A percentile compares a stretch with the other conserved stretches of the same genome.
phyloP scores from a whole-genome alignment of 2,113 vertebrate genomes.

The Heterotilapia buettikoferi region DNA sequence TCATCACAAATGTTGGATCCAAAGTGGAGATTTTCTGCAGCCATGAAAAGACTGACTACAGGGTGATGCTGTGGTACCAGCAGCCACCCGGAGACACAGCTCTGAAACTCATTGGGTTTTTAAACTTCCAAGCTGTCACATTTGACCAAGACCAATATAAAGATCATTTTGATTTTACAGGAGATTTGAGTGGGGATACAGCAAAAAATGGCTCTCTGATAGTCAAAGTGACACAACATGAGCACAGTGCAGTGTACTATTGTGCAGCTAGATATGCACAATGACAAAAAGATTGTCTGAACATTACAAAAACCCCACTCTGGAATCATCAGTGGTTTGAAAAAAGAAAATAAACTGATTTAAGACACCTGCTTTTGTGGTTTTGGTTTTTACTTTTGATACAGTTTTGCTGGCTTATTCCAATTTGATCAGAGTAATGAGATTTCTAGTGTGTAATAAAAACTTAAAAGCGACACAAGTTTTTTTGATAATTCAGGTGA shows the following conservation, averaged over 20 bases:
- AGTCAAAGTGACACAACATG: background rate
- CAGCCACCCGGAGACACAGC: accelerated
- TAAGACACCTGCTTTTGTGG: background rate
- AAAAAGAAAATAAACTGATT: background rate
- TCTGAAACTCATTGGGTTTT: background rate
- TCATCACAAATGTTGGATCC: background rate
- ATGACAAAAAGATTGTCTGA: background rate
- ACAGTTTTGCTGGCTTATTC: background rate
- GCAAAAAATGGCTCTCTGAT: background rate
- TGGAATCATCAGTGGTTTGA: background rate
- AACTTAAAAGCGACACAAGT: background rate
- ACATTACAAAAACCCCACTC: background rate
- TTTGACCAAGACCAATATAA: background rate
- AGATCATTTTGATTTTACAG: background rate
- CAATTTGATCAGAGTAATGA: background rate
- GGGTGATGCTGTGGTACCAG: background rate
- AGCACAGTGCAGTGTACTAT: background rate
- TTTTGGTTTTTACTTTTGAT: background rate
- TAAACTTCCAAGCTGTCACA: accelerated
- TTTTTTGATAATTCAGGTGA: background rate
- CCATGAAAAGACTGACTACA: background rate
- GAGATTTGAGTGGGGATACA: background rate
- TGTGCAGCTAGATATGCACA: background rate
- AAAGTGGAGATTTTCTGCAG: background rate
- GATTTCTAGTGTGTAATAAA: background rate